A percentile compares a stretch with the other conserved stretches of the same genome.
Evolutionary conservation across 2,797 vertebrate genomes (phyloP).

Genomic region (Hafferia zeledoni): DNA sequence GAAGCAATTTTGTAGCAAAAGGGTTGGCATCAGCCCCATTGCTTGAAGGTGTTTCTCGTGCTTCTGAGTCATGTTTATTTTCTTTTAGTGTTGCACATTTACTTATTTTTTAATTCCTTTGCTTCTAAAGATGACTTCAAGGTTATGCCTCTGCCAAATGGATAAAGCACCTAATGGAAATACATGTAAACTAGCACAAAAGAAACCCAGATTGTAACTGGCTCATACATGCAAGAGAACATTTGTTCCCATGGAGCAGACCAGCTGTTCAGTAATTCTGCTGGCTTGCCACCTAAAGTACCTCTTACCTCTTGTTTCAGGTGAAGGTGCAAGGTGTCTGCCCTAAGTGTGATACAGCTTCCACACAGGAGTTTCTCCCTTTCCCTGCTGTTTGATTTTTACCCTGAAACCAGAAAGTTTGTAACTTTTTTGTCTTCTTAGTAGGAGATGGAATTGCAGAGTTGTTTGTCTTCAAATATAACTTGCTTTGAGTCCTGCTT

Average conservation of each 20-base stretch:
- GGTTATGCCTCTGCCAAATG: not conserved
- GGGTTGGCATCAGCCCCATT: conserved; percentile 41
- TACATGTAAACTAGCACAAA: not conserved
- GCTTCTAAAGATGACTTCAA: conserved; percentile 36
- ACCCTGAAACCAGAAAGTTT: not conserved
- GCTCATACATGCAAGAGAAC: not conserved
- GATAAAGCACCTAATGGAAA: conserved; percentile 8
- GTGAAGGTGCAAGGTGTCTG: not conserved
- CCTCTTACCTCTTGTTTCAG: not conserved
- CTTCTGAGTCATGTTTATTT: conserved; percentile 57
- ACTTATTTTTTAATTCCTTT: conserved; percentile 30
- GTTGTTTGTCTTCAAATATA: not conserved
- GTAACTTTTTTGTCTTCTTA: not conserved
- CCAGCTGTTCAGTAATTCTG: conserved; percentile 20
- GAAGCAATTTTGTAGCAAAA: conserved; percentile 47
- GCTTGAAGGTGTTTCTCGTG: conserved; percentile 65
- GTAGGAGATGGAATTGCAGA: not conserved
- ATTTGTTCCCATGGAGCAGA: conserved; percentile 11
- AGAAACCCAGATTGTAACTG: not conserved
- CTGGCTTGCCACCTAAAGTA: not conserved
- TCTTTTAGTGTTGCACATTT: not conserved
- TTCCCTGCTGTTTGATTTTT: conserved; percentile 1
- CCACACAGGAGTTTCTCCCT: not conserved
- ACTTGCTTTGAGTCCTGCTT: conserved; percentile 9
- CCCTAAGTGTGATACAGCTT: not conserved